Conservation (phyloP, 2,113 vertebrate species). For the Sinosuthora webbiana region DNA sequence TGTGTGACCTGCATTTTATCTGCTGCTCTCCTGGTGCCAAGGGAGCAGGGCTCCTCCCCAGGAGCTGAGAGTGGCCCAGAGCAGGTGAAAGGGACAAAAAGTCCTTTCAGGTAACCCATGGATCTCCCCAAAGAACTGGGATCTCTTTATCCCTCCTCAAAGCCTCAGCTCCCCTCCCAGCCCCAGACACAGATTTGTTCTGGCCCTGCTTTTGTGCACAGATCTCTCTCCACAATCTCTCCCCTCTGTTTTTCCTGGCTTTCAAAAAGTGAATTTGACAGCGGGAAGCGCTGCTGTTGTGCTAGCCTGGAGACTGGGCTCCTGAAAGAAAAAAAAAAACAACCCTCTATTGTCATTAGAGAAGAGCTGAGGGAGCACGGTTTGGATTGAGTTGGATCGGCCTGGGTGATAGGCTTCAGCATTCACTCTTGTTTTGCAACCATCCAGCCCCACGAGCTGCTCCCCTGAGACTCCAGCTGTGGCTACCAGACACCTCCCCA, state of each 20-base stretch:
- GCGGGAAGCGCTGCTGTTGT: slow-evolving; percentile 17
- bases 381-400: slow-evolving; percentile 54
- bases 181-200: background rate
- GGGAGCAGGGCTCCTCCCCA: background rate
- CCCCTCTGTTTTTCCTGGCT: background rate
- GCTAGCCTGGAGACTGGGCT: slow-evolving; percentile 16
- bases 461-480: background rate
- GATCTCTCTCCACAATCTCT: slow-evolving; percentile 23
- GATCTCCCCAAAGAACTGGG: background rate
- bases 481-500: background rate
- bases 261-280: slow-evolving; percentile 48
- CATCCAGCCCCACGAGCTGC: background rate
- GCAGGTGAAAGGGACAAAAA: background rate
- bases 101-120: background rate
- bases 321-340: background rate
- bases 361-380: slow-evolving; percentile 53
- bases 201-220: background rate
- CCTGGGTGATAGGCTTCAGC: slow-evolving; percentile 28
- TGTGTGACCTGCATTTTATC: background rate
- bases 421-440: background rate
- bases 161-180: background rate
- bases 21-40: background rate
- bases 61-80: background rate
- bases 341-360: slow-evolving; percentile 13
- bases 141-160: background rate